Percentiles rank a stretch among this genome's conserved stretches.
Conservation (phyloP, 2,888 invertebrate species). For the Dorcus hopei region DNA sequence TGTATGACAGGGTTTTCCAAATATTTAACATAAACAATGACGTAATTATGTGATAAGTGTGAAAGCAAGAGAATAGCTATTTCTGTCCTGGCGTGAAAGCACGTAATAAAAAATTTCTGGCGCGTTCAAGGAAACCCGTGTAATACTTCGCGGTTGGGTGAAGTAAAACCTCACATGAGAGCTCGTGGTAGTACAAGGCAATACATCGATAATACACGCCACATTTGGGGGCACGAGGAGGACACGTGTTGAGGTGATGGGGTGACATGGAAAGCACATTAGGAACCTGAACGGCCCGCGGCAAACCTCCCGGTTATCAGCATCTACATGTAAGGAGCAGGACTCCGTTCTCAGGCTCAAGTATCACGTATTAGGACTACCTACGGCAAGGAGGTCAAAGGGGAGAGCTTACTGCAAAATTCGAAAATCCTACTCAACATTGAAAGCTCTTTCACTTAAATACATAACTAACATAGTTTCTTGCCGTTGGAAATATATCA, state of each 20-base stretch:
- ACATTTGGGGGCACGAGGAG: slow-evolving; percentile 37
- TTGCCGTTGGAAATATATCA: no score
- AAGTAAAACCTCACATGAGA: slow-evolving; percentile 43
- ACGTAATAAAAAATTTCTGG: slow-evolving; percentile 21
- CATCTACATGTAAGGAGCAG: slow-evolving; percentile 44
- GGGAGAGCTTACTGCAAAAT: neutral
- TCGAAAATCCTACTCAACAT: neutral
- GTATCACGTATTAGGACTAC: slow-evolving; percentile 10
- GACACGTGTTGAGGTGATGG: slow-evolving; percentile 52
- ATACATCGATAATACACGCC: slow-evolving; percentile 48
- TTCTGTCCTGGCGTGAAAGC: neutral
- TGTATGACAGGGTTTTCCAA: neutral
- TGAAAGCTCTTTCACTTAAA: neutral
- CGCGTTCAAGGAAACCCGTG: slow-evolving; percentile 31
- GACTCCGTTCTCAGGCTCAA: slow-evolving; percentile 36
- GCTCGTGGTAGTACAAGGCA: slow-evolving; percentile 44
- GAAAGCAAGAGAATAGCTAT: no score
- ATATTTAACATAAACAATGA: no score
- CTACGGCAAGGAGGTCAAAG: neutral
- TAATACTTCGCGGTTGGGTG: slow-evolving; percentile 45
- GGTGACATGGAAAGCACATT: slow-evolving; percentile 52
- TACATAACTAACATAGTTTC: no score
- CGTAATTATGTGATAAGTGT: no score
- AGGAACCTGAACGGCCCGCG: slow-evolving; percentile 39
- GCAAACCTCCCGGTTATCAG: slow-evolving; percentile 38